phyloP scores from a whole-genome alignment of 2,797 vertebrate species.

The Alosa sapidissima region DNA sequence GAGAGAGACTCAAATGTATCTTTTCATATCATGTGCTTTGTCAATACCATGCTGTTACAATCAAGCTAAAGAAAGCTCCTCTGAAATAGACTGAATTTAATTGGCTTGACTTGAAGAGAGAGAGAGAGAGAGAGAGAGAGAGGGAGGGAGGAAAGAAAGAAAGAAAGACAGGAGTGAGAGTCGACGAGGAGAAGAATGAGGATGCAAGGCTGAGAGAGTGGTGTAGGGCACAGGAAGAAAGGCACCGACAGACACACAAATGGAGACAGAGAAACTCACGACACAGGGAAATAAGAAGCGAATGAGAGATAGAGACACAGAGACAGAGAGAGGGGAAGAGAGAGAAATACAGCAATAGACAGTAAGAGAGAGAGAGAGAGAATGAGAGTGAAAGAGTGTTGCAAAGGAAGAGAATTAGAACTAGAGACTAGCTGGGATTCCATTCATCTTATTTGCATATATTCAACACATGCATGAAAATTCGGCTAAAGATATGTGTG shows the following conservation, averaged over 20 bases:
- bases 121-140: slow-evolving; percentile 10
- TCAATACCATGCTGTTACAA: not conserved
- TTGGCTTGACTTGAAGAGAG: not conserved
- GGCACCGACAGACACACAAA: not conserved
- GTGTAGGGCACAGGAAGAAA: not conserved
- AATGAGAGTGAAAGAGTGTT: no score
- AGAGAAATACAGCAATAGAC: not conserved
- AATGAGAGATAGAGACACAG: slow-evolving; percentile 4
- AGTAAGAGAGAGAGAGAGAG: not conserved
- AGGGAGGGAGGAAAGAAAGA: not conserved
- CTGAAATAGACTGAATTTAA: not conserved
- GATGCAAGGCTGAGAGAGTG: not conserved
- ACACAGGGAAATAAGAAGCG: not conserved
- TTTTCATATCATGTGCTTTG: not conserved
- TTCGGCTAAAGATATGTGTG: no score
- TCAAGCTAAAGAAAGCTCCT: not conserved
- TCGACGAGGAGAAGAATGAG: not conserved
- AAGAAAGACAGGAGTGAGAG: not conserved
- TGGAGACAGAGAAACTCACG: not conserved
- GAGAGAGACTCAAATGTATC: not conserved
- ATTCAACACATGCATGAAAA: not conserved
- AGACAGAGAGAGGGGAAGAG: not conserved
- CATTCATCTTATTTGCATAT: no score
- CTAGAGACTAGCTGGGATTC: no score
- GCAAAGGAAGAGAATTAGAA: not conserved